Base-by-base conservation (phyloP, 2,113 vertebrate species). In the Stegostoma tigrinum region DNA sequence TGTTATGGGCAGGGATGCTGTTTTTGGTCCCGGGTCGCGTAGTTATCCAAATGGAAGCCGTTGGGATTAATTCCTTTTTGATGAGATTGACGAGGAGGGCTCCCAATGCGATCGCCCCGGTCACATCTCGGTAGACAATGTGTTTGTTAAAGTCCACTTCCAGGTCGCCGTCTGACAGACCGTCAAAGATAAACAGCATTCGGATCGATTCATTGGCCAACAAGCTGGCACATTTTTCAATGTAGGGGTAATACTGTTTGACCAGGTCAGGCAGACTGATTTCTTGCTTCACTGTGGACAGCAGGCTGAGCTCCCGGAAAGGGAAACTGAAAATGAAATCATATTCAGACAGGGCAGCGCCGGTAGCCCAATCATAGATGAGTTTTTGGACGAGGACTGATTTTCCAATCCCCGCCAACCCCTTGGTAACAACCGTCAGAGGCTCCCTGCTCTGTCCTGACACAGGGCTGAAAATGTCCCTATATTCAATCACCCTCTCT, bases 121-220 rank as follows among this genome's bases (percentile, higher is more conserved):
- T 0, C 15, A 96, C 95, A 96, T 97, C 97, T 0, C 67, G 96
- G 70, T 97, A 67, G 0, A 85, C 96, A 0, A 96, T 96, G 80
- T 97, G 96, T 34, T 96, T 96, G 96, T 97, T 27, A 96, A 97
- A 98, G 95, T 97, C 96, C 70, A 98, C 96, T 8, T 93, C 0
- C 21, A 91, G 93, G 38, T 96, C 95, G 96, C 97, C 97, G 15
- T 96, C 96, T 95, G 98, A 97, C 8, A 97, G 96, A 0, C 96
- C 97, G 27, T 98, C 97, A 96, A 98, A 97, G 34, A 98, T 96
- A 94, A 98, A 95, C 42, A 98, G 96, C 95, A 96, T 45, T 95
- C 96, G 42, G 97, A 97, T 72, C 96, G 96, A 0, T 96, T 93
- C 89, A 38, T 93, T 93, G 96, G 96, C 90, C 7, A 96, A 96